Conservation (phyloP, 2,113 vertebrate genomes). For the Xiphophorus couchianus region DNA sequence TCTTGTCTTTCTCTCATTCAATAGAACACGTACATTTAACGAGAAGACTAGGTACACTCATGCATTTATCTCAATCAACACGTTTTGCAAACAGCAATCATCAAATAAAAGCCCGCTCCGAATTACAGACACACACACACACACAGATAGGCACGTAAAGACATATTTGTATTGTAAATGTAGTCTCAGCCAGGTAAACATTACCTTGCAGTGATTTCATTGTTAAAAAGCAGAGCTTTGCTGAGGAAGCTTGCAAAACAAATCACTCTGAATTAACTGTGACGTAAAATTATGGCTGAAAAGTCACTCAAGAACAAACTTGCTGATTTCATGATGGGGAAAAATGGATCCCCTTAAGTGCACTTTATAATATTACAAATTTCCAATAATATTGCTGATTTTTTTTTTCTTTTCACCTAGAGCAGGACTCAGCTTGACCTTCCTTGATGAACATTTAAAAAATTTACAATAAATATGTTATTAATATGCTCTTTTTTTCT, state of each 20-base stretch:
- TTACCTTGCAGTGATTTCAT: constrained; percentile 35
- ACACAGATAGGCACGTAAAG: too few relatives aligned
- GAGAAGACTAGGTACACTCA: constrained; percentile 21
- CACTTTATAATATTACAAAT: constrained; percentile 1
- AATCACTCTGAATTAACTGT: constrained; percentile 25
- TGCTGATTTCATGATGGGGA: constrained; percentile 1
- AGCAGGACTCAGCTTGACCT: neutral
- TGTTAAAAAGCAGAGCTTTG: constrained; percentile 42
- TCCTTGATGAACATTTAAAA: neutral
- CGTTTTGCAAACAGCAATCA: constrained; percentile 67
- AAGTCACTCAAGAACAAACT: neutral
- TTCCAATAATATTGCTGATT: neutral
- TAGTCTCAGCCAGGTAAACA: constrained; percentile 39
- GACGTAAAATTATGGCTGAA: constrained; percentile 8
- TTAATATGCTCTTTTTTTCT: neutral
- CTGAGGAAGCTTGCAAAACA: constrained; percentile 20
- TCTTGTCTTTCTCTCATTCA: constrained; percentile 55
- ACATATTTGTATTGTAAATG: constrained; percentile 59
- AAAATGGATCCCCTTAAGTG: neutral
- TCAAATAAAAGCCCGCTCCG: constrained; percentile 56
- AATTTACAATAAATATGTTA: neutral
- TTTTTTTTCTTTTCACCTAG: neutral
- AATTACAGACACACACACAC: constrained; percentile 42
- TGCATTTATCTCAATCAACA: constrained; percentile 62
- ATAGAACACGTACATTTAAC: constrained; percentile 66